Conservation (phyloP, 2,113 vertebrate species). For the Phrynosoma blainvillii region DNA sequence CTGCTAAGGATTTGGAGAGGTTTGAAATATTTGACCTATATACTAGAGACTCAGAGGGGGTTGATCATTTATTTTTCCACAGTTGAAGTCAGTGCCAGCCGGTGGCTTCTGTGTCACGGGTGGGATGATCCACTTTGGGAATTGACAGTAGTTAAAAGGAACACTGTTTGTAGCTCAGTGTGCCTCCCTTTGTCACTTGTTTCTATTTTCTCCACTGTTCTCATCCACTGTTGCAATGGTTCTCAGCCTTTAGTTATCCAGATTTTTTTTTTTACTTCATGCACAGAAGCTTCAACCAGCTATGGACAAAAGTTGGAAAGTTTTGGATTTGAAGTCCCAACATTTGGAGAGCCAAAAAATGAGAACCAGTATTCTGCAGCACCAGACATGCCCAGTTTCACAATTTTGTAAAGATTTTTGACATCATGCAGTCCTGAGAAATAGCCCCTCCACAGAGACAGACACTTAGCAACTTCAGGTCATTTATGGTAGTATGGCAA, state of each 20-base stretch:
- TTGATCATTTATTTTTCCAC: neutral
- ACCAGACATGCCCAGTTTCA: neutral
- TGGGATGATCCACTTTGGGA: too few species aligned
- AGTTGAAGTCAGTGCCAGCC: neutral
- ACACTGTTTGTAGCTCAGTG: neutral
- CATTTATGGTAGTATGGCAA: neutral
- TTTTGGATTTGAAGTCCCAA: too few species aligned
- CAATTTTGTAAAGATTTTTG: neutral
- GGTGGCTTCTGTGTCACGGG: too few species aligned
- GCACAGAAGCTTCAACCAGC: too few species aligned
- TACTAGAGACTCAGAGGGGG: neutral
- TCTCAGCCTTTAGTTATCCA: too few species aligned
- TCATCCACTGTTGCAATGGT: neutral
- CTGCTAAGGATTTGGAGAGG: neutral
- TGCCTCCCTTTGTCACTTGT: neutral
- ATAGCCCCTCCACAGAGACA: neutral
- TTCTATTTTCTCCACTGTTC: neutral
- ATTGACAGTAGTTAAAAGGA: neutral
- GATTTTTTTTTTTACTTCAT: too few species aligned
- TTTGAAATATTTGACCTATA: constrained; percentile 6
- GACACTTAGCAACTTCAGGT: neutral
- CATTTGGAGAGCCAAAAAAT: too few species aligned
- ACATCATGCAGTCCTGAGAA: neutral
- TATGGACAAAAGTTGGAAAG: too few species aligned
- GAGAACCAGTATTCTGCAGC: neutral